These are phyloP conservation scores for Stercorarius parasiticus DNA, from an alignment of 2,113 vertebrate species.

Conservation along the genomic window DNA sequence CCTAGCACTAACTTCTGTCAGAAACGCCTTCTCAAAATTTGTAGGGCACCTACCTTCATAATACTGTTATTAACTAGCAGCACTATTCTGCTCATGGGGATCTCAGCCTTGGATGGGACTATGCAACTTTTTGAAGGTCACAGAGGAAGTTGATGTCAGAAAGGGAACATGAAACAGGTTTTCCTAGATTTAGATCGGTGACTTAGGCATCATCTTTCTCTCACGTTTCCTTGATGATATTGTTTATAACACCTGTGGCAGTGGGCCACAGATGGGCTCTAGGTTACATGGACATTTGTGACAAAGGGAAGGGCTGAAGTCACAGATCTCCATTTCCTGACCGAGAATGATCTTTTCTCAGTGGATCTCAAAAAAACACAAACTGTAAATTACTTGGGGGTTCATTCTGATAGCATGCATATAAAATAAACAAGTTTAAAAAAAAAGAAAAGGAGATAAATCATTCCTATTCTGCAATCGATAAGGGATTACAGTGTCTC, in stretches of 20 bases:
- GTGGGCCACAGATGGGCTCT: not conserved
- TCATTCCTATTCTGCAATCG: not conserved
- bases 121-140: not conserved
- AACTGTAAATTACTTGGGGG: not conserved
- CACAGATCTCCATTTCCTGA: not conserved
- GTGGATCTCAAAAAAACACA: not conserved
- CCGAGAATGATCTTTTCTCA: not conserved
- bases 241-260: not conserved
- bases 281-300: not conserved
- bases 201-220: not conserved
- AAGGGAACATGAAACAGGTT: not conserved
- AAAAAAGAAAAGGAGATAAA: not conserved
- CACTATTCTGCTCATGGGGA: not conserved
- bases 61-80: not conserved
- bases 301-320: not conserved
- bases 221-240: not conserved
- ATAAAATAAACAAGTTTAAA: not conserved
- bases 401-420: not conserved
- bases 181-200: not conserved
- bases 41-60: not conserved
- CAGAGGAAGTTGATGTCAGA: not conserved
- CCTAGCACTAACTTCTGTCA: not conserved
- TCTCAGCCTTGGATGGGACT: not conserved
- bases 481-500: not conserved
- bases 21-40: not conserved